Base-by-base conservation (phyloP, 2,888 invertebrate genomes). In the Euphydryas editha region DNA sequence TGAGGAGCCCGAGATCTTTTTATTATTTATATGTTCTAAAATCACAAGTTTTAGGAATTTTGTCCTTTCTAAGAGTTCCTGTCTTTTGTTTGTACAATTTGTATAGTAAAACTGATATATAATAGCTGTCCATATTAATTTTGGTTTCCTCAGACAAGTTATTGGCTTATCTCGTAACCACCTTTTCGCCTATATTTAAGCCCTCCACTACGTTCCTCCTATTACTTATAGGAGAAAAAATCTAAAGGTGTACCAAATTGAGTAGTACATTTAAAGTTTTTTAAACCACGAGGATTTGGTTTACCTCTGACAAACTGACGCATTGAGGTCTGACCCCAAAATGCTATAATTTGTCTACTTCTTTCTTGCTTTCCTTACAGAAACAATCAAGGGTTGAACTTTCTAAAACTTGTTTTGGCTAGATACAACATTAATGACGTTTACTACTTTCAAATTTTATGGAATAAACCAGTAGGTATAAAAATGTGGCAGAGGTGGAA, bases 121-220 rank as follows among this genome's bases (percentile, higher is more conserved):
- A 44, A 44, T 44, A 44, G 15, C 44, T 44, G 44, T 44, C 44
- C 44, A 44, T 44, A n/a, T 44, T n/a, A n/a, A 44, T n/a, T 44
- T 15, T 44, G n/a, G n/a, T n/a, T 44, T n/a, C 44, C n/a, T 44
- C 44, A 44, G 44, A n/a, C 44, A 44, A 44, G n/a, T 44, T 44
- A 44, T 44, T 44, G n/a, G 44, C 44, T 44, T n/a, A 44, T n/a
- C 44, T 44, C 44, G n/a, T 39, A 39, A 39, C 10, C 8, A 39
- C 39, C 13, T 39, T 39, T 10, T 13, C 39, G 8, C 39, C 39
- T 11, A 39, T 39, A 2, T 39, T 13, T 11, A 39, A 13, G 39
- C 39, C 44, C 13, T 44, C 44, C 15, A n/a, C 44, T 44, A n/a
- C 44, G n/a, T 44, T 44, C 13, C 39, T 2, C 39, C 39, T 39